Conservation (phyloP, 2,113 vertebrate species). For the Tragelaphus buxtoni region DNA sequence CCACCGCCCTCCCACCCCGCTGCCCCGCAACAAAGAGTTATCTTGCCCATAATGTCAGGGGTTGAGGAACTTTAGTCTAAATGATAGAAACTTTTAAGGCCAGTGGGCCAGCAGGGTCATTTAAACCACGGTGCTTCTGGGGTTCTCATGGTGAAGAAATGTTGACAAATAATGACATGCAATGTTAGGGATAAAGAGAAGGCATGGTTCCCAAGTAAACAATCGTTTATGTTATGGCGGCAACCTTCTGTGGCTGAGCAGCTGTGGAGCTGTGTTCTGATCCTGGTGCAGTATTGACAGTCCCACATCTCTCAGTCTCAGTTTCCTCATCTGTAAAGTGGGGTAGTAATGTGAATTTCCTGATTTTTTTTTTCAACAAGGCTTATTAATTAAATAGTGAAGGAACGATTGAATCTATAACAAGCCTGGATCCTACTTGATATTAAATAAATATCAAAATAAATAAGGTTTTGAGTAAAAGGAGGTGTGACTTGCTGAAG, state of each 20-base stretch:
- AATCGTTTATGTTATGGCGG: fast-evolving
- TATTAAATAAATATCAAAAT: not conserved
- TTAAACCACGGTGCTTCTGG: not conserved
- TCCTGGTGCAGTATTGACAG: not conserved
- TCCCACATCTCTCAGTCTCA: not conserved
- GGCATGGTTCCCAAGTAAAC: not conserved
- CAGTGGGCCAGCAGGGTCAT: not conserved
- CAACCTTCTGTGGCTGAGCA: not conserved
- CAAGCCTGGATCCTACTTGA: not conserved
- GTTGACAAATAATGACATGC: not conserved
- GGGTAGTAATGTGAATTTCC: not conserved
- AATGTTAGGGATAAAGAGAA: not conserved
- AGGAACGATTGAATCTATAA: not conserved
- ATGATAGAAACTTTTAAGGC: not conserved
- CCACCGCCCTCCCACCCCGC: not conserved
- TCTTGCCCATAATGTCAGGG: not conserved
- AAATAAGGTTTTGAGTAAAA: not conserved
- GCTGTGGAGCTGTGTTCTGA: not conserved
- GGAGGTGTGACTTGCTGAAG: not conserved
- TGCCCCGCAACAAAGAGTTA: not conserved
- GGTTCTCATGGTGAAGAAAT: not conserved
- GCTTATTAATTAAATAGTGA: not conserved
- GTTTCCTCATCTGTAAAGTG: not conserved
- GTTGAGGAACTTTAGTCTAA: not conserved
- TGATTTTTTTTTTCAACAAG: not conserved